Conservation (phyloP, 2,113 vertebrate genomes). For the Chrysemys picta region DNA sequence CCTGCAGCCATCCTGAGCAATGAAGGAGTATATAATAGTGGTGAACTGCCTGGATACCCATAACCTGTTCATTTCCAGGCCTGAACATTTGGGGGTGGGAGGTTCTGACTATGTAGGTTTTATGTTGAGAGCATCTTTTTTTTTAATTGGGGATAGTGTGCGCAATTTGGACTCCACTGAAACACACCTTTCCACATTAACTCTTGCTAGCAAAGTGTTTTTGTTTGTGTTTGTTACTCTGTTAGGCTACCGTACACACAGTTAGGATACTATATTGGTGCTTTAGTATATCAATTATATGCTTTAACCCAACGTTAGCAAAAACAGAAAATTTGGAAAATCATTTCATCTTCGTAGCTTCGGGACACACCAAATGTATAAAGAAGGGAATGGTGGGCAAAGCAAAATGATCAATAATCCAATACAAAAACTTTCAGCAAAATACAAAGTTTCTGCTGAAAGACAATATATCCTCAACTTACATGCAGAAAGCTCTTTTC, state of each 20-base stretch:
- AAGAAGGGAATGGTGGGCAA: neutral
- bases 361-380: neutral
- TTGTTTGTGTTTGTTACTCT: neutral
- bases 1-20: neutral
- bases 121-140: neutral
- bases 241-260: neutral
- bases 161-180: neutral
- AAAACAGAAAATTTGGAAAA: neutral
- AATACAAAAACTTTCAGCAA: neutral
- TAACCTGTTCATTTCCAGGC: neutral
- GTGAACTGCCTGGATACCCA: neutral
- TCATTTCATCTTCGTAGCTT: neutral
- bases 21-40: neutral
- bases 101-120: neutral
- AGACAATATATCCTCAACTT: neutral
- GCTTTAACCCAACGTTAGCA: neutral
- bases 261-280: neutral
- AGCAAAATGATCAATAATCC: neutral
- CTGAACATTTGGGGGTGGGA: neutral
- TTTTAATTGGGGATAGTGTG: neutral
- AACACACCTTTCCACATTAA: neutral
- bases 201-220: neutral
- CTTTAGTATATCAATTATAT: neutral
- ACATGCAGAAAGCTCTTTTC: neutral
- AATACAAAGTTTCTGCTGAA: neutral